Evolutionary conservation across 2,797 vertebrate genomes (phyloP), one percentile per base, ranked within the genome.

Genomic region (Hyperoplus lanceolatus): DNA sequence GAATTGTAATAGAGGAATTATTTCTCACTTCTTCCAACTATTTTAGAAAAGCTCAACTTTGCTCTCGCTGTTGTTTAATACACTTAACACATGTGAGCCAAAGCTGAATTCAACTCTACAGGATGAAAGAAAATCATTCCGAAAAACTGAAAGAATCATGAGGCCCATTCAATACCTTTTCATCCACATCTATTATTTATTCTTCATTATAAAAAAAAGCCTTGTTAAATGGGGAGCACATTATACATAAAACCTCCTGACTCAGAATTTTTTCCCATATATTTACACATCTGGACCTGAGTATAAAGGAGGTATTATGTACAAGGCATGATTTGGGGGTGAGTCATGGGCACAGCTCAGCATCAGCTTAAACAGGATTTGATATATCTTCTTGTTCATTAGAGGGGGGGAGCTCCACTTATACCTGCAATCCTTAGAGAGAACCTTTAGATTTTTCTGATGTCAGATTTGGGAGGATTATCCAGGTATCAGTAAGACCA

Each of bases 401-500:
- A 70, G 46, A 64, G 62, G 75, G 70, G 41, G 67, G 62, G 75
- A 66, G 41, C 18, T 77, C 39, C 57, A 71, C 74, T 75, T 71
- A 63, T 69, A 84, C 74, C 83, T 90, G 82, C 61, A 78, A 56
- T 83, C 62, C 67, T 69, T 71, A 39, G 63, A 82, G 81, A 29
- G 29, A 29, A 29, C 29, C 29, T 29, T 29, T 3, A 29, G 29
- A 75, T 71, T 49, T 18, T 53, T 77, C 68, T 77, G 63, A 82
- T 89, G 75, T 77, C 70, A 83, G 64, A 85, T 83, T 80, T 70
- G 77, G 77, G 61, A 78, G 78, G 82, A 89, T 91, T 87, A 89
- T 71, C 71, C 62, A 68, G 78, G 62, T 85, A 79, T 68, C 85
- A 84, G 53, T 54, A 10, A 62, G 64, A 73, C 57, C 38, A 6